phyloP scores from a whole-genome alignment of 2,888 invertebrate genomes.

The Notodonta dromedarius region DNA sequence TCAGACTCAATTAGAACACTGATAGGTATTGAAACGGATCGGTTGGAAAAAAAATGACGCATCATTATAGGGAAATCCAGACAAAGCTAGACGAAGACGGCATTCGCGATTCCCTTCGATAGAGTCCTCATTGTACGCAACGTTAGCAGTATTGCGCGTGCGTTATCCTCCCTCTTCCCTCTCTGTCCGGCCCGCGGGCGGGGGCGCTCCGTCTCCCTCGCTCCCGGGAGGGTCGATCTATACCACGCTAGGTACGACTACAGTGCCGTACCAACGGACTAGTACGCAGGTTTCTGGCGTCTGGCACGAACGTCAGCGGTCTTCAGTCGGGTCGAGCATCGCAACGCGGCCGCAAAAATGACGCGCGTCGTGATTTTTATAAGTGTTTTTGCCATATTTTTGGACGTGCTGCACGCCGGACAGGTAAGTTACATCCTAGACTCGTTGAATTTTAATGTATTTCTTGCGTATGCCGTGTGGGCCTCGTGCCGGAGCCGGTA shows the following conservation, averaged over 20 bases:
- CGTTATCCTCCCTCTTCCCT: constrained; percentile 67
- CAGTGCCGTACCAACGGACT: constrained; percentile 68
- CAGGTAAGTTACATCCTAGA: constrained; percentile 73
- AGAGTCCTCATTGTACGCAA: constrained; percentile 71
- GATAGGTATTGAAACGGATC: constrained; percentile 35
- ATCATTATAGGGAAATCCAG: constrained; percentile 80
- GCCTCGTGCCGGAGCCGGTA: constrained; percentile 38
- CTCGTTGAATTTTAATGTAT: constrained; percentile 29
- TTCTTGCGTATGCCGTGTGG: constrained; percentile 22
- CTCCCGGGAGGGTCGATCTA: constrained; percentile 81
- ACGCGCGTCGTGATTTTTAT: constrained; percentile 85
- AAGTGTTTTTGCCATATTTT: constrained; percentile 84
- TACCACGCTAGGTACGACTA: constrained; percentile 80
- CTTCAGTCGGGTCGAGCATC: constrained; percentile 61
- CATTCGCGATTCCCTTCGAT: constrained; percentile 73
- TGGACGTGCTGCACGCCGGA: constrained; percentile 83
- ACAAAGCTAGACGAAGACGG: constrained; percentile 78
- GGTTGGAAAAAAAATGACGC: constrained; percentile 65
- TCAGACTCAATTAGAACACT: constrained; percentile 32
- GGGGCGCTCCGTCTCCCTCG: constrained; percentile 52
- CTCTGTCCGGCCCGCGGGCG: constrained; percentile 49
- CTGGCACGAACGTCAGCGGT: constrained; percentile 66
- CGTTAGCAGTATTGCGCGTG: constrained; percentile 76
- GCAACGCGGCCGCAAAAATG: constrained; percentile 83
- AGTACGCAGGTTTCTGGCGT: constrained; percentile 82